Percentiles rank a stretch among this genome's conserved stretches.
These are phyloP conservation scores for Stichopus horrens DNA, from an alignment of 53 echinoderm and acorn worm species.

Conservation along the genomic window DNA sequence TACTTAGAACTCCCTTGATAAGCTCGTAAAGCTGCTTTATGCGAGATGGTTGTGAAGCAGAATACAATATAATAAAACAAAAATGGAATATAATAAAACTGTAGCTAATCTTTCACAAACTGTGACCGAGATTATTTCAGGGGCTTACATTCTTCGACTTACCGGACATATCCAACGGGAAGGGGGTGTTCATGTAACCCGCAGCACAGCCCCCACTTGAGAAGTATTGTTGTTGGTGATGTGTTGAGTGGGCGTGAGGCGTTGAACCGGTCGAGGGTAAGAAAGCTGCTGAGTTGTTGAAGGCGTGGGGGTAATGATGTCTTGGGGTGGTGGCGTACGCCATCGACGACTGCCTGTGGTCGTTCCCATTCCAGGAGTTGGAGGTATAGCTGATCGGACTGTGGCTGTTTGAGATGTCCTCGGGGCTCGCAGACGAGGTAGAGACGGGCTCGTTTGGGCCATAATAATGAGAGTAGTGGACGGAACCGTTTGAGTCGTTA, in stretches of 20 bases:
- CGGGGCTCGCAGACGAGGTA: constrained; percentile 15
- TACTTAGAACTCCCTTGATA: constrained; percentile 48
- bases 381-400: constrained; percentile 37
- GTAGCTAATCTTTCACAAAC: too few species aligned
- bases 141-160: constrained; percentile 11
- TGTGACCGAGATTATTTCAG: too few species aligned
- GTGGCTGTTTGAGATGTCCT: constrained; percentile 16
- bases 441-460: constrained; percentile 31
- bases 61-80: not conserved
- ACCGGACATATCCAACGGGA: constrained; percentile 98
- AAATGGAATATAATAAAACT: not conserved
- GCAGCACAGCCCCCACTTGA: constrained; percentile 71
- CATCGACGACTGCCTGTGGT: constrained; percentile 34
- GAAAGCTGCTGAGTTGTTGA: constrained; percentile 66
- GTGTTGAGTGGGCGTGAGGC: constrained; percentile 55
- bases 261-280: constrained; percentile 68
- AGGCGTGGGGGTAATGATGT: constrained; percentile 58
- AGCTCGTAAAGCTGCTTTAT: constrained; percentile 42
- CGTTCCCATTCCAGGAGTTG: constrained; percentile 61
- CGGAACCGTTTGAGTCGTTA: constrained; percentile 13
- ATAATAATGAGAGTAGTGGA: constrained; percentile 45
- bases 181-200: constrained; percentile 84
- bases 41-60: not conserved
- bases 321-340: constrained; percentile 70
- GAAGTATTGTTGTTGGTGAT: constrained; percentile 84